Percentiles rank a stretch among this genome's conserved stretches.
Evolutionary conservation across 2,888 invertebrate genomes (phyloP).

Genomic region (Gordius sp.): DNA sequence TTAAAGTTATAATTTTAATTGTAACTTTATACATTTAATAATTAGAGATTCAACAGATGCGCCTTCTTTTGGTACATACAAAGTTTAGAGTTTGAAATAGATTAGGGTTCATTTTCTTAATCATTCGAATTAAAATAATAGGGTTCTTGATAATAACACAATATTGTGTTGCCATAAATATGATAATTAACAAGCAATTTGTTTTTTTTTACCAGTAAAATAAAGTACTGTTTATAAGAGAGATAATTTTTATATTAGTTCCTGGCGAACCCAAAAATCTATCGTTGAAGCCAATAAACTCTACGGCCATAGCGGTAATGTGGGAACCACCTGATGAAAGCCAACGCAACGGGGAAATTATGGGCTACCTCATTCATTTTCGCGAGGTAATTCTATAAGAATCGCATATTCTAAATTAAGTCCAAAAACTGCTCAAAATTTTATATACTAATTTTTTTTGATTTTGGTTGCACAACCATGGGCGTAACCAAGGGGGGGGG

Average conservation of each 20-base stretch:
- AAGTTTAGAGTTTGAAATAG: no score
- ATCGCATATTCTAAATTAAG: neutral
- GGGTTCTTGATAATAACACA: no score
- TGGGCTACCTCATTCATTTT: conserved; percentile 18
- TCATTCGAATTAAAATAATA: no score
- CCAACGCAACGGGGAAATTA: conserved; percentile 47
- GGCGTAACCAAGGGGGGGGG: no score
- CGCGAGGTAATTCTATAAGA: neutral
- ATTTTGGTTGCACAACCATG: no score
- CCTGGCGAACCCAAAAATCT: conserved; percentile 87
- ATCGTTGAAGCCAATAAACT: conserved; percentile 55
- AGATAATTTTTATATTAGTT: conserved; percentile 36
- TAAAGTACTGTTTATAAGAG: conserved; percentile 15
- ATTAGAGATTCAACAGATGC: no score
- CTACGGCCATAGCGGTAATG: conserved; percentile 57
- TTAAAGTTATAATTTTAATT: neutral
- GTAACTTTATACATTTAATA: neutral
- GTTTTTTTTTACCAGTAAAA: neutral
- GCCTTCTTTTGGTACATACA: no score
- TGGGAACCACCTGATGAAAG: conserved; percentile 77
- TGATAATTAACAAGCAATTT: neutral
- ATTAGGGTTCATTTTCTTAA: no score
- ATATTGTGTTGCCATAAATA: neutral
- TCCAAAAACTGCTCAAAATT: neutral
- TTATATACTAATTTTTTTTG: no score